Base-by-base conservation (phyloP, 2,797 vertebrate genomes). In the Leuciscus waleckii region DNA sequence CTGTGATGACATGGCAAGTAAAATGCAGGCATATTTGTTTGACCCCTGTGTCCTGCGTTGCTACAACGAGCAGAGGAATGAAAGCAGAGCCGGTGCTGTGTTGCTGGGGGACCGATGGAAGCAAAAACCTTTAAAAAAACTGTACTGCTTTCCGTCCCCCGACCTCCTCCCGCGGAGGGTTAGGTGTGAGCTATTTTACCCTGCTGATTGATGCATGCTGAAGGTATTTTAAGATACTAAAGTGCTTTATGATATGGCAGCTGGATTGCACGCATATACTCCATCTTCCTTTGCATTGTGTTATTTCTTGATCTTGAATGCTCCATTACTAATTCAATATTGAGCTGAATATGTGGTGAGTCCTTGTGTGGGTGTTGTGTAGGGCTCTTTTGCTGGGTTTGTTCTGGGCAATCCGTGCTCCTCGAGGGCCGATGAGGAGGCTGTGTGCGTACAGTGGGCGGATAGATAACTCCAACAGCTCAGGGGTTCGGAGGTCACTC, bases 391-490 rank as follows among this genome's bases (percentile, higher is more conserved):
- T 81, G 46, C 67, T 41, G 65, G 77, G 13, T 69, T 67, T 68
- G 29, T 81, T 68, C 65, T 69, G 46, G 43, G 32, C 46, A 54
- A 21, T 68, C 26, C 1, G 5, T 54, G 46, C 32, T 69, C 63
- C 54, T 69, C 8, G 5, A 81, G 46, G 32, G 46, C 82, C 0
- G 14, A 29, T 37, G 73, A 56, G 61, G 63, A 67, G 74, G 46
- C 29, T 54, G 73, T 35, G 23, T 16, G 32, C 17, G 7, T 77
- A 56, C 58, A 10, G 82, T 78, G 74, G 82, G 82, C 1, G 74
- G 74, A 43, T 58, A 32, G 75, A 84, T 58, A 78, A 78, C 73
- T 56, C 82, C 39, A 71, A 63, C 83, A 79, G 46, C 76, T 79
- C 29, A 56, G 29, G 16, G 61, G 76, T 79, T 85, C 16, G 17